Evolutionary conservation across 2,797 vertebrate genomes (phyloP), one percentile per base, ranked within the genome.

Genomic region (Clarias fuscus): DNA sequence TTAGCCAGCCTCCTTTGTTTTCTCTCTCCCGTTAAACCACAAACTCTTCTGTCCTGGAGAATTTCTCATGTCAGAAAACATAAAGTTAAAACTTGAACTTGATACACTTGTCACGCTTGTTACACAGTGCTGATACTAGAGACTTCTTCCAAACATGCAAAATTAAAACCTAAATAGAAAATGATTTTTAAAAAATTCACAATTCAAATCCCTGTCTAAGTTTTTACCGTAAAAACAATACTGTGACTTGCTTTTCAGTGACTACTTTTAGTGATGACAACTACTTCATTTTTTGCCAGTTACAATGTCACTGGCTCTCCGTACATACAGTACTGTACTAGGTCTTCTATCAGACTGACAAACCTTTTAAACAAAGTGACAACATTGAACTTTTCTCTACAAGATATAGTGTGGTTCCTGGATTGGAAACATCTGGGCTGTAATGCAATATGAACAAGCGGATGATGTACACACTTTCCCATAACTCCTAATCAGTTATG

Each of bases 281-380:
- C 30, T 30, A 1, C 1, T 30, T 30, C 30, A 30, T 30, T 30
- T 33, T 7, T 79, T 62, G 56, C 58, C 53, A 59, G 75, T 33
- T 77, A 59, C 33, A 59, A 78, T 61, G 56, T 59, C 27, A 22
- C 13, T 17, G 59, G 77, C 58, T 79, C 33, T 24, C 7, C 4
- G 33, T 65, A 81, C 24, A 65, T 18, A 48, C 33, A 2, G 33
- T 33, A 7, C 61, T n/a, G 18, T 24, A 48, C 33, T 33, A 33
- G 33, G 78, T 62, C 37, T 65, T 81, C 48, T 10, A 81, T 81
- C 40, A 65, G 37, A 65, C 61, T 65, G 59, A 80, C 59, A 81
- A 78, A 65, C 15, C 3, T 17, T 33, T 80, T 64, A 43, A 80
- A 80, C 78, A 65, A 80, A 43, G 22, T 79, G 58, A 40, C 75